Evolutionary conservation across 2,113 vertebrate species (phyloP).

Genomic region (Hiodon alosoides): DNA sequence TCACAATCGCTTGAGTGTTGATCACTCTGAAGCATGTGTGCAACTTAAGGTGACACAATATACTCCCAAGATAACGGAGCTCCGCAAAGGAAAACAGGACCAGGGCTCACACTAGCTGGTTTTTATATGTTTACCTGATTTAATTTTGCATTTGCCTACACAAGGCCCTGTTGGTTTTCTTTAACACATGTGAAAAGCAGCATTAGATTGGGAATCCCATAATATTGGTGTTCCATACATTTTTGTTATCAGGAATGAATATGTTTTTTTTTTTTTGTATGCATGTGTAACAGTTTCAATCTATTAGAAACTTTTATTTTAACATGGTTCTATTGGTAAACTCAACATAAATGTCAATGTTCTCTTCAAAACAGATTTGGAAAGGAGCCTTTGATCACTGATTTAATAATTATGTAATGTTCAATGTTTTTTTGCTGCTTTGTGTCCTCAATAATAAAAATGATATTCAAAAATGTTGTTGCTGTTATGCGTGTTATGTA

Average conservation of each 20-base stretch:
- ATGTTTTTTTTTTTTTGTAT: not conserved
- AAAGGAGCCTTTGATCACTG: too few species aligned
- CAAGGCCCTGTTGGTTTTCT: constrained; percentile 1
- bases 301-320: too few species aligned
- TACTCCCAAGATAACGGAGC: constrained; percentile 1
- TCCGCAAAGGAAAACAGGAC: constrained; percentile 9
- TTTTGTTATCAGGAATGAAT: too few species aligned
- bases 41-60: constrained; percentile 11
- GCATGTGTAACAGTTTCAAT: not conserved
- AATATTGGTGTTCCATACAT: not conserved
- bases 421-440: not conserved
- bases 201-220: not conserved
- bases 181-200: not conserved
- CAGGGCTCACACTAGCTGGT: constrained; percentile 11
- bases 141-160: not conserved
- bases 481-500: too few species aligned
- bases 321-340: too few species aligned
- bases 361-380: too few species aligned
- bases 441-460: not conserved
- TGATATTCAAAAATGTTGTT: not conserved
- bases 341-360: too few species aligned
- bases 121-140: not conserved
- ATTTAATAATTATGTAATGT: too few species aligned
- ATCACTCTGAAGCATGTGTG: constrained; percentile 8
- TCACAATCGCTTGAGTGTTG: not conserved